phyloP scores from a whole-genome alignment of 2,113 vertebrate species.

The Pholis gunnellus region DNA sequence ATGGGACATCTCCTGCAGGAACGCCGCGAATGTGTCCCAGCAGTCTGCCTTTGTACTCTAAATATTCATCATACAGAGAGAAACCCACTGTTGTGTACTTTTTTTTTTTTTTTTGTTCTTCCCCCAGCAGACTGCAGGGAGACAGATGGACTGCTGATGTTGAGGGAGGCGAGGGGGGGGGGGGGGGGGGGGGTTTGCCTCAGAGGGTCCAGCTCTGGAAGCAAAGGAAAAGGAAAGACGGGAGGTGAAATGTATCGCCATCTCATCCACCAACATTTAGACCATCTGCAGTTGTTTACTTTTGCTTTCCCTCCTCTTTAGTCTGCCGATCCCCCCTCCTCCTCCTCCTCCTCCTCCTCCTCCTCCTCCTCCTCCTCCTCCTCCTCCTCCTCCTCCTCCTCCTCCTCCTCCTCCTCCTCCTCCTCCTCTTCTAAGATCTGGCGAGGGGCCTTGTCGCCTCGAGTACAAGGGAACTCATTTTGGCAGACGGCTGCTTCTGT shows the following conservation, averaged over 20 bases:
- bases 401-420: background rate
- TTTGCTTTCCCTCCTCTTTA: background rate
- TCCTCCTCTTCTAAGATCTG: constrained; percentile 18
- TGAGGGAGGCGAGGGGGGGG: constrained; percentile 2
- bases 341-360: background rate
- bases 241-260: constrained; percentile 8
- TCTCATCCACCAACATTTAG: constrained; percentile 8
- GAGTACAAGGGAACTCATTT: constrained; percentile 31
- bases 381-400: background rate
- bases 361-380: background rate
- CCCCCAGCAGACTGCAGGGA: constrained; percentile 30
- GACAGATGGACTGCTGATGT: constrained; percentile 58
- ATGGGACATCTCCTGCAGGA: constrained; percentile 19
- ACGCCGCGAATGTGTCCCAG: background rate
- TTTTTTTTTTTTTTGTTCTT: background rate
- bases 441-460: constrained; percentile 30
- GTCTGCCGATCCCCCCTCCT: background rate
- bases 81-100: constrained; percentile 31
- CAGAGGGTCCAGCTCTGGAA: constrained; percentile 29
- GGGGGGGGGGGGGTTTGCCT: constrained; percentile 14
- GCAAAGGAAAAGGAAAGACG: background rate
- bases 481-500: constrained; percentile 42
- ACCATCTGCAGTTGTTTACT: constrained; percentile 52
- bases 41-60: constrained; percentile 35
- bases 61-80: constrained; percentile 29